Evolutionary conservation across 2,888 invertebrate species (phyloP).

Genomic region (Bimastos eiseni): DNA sequence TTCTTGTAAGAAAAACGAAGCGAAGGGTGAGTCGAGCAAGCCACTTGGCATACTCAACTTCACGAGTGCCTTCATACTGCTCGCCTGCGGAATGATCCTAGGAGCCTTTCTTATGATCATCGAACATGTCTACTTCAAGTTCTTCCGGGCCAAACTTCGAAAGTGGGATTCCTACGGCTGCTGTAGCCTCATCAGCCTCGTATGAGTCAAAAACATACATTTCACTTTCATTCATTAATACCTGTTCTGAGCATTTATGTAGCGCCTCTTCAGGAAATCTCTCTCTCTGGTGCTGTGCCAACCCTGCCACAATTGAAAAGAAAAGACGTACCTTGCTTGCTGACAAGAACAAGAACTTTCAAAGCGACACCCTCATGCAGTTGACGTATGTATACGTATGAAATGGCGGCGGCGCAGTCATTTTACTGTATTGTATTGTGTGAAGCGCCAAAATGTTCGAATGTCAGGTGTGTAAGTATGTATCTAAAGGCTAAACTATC

Average conservation of each 20-base stretch:
- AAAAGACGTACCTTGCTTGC: too few species aligned
- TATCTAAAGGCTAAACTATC: too few species aligned
- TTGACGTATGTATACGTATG: background rate
- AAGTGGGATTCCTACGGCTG: constrained; percentile 80
- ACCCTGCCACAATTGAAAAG: too few species aligned
- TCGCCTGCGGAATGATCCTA: constrained; percentile 90
- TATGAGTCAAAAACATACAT: constrained; percentile 60
- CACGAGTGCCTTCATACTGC: constrained; percentile 90
- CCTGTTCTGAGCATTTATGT: too few species aligned
- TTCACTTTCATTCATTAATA: too few species aligned
- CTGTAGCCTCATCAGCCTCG: constrained; percentile 91
- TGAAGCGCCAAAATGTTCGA: too few species aligned
- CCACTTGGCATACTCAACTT: constrained; percentile 75
- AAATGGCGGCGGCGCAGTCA: too few species aligned
- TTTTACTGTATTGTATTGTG: too few species aligned
- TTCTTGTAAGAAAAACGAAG: constrained; percentile 86
- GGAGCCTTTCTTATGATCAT: constrained; percentile 83
- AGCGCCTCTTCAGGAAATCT: too few species aligned
- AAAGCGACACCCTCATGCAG: background rate
- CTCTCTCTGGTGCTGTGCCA: too few species aligned
- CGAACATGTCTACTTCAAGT: constrained; percentile 93
- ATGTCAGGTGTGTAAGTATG: too few species aligned
- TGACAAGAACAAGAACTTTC: background rate
- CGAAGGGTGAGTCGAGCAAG: constrained; percentile 71
- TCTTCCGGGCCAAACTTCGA: constrained; percentile 63